Base-by-base conservation (phyloP, 1,140 invertebrate genomes). In the Heliothis virescens region DNA sequence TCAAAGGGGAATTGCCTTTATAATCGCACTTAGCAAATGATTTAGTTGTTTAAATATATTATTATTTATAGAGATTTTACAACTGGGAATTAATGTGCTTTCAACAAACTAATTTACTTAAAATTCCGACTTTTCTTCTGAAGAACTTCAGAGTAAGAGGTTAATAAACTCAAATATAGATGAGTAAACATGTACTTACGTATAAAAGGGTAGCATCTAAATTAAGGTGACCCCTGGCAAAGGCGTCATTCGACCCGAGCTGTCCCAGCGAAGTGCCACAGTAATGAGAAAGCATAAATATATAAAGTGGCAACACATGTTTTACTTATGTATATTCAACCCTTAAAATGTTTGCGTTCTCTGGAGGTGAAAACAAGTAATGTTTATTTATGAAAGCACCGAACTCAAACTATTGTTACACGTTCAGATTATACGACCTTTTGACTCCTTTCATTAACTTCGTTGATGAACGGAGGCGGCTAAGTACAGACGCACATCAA, bases 251-350 rank as follows among this genome's bases (percentile, higher is more conserved):
- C 48, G 21, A 62, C 47, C 41, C 57, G 3, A 29, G 26, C 41
- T 26, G 41, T 52, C 59, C 73, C 41, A 41, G 34, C 34, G 47
- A 75, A 60, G 9, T 55, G 74, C 48, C 18, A 34, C 60, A 34
- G 60, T 65, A 76, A 65, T 65, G 74, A 76, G 72, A 75, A 57
- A 15, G 59, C 16, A 62, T 75, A 75, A 75, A 60, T 75, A 75
- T 60, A 74, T 74, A 59, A 75, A 60, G 11, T 75, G 55, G 41
- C 13, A 60, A 75, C 57, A 73, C 52, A 26, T 55, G 15, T 53
- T 65, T 65, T 34, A 48, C 34, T 18, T 65, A 65, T 65, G 34
- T 65, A 65, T 65, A 47, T 65, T n/a, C 7, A 65, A 34, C 62
- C 62, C 62, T 65, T 18, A 10, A 65, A 16, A 29, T 47, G 10